Evolutionary conservation across 2,888 invertebrate genomes (phyloP).

Genomic region (Lottia gigantea): DNA sequence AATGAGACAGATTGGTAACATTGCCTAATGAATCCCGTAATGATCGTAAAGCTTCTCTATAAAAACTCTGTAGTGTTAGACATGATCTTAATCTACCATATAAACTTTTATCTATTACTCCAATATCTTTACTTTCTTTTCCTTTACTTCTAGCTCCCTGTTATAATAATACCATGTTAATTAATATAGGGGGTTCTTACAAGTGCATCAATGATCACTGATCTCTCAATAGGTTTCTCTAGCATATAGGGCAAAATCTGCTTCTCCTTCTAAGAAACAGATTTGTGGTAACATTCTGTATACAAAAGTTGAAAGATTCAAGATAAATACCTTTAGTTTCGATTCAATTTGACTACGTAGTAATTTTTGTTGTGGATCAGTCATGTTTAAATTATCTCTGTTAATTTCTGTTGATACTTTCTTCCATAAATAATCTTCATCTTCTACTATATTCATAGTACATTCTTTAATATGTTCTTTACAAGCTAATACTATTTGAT

Average conservation of each 20-base stretch:
- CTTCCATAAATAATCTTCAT: slow-evolving; percentile 60
- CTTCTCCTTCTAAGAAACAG: too few relatives aligned
- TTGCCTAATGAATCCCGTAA: slow-evolving; percentile 58
- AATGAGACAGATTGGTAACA: slow-evolving; percentile 58
- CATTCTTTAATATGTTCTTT: slow-evolving; percentile 64
- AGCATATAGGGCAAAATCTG: too few relatives aligned
- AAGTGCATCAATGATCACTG: too few relatives aligned
- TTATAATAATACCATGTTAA: neutral
- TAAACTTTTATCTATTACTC: slow-evolving; percentile 53
- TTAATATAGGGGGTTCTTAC: too few relatives aligned
- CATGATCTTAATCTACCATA: slow-evolving; percentile 59
- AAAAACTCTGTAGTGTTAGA: slow-evolving; percentile 59
- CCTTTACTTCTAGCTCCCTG: slow-evolving; percentile 41
- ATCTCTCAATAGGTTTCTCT: too few relatives aligned
- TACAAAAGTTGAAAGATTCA: too few relatives aligned
- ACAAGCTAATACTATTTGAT: slow-evolving; percentile 66
- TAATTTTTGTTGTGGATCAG: slow-evolving; percentile 48
- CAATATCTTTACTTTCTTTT: slow-evolving; percentile 47
- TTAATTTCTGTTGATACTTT: slow-evolving; percentile 56
- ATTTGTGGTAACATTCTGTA: too few relatives aligned
- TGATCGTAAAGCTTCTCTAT: slow-evolving; percentile 58
- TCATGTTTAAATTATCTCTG: slow-evolving; percentile 37
- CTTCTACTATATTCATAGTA: slow-evolving; percentile 52
- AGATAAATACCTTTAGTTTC: slow-evolving; percentile 50
- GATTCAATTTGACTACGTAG: slow-evolving; percentile 58